These are phyloP conservation scores for Protonemura montana DNA, from an alignment of 2,888 invertebrate genomes.

Conservation along the genomic window DNA sequence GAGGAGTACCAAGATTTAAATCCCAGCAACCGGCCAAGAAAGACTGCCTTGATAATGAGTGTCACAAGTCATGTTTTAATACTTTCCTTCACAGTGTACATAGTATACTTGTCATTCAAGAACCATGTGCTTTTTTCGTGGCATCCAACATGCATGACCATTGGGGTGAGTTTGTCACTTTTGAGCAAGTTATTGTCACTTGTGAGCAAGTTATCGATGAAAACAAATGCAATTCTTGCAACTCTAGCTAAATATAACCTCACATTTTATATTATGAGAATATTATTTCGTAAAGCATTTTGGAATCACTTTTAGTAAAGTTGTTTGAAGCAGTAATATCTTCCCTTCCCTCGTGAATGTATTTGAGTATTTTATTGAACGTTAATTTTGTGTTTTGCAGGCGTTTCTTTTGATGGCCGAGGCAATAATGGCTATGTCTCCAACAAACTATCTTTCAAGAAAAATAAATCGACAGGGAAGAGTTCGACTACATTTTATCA, in stretches of 20 bases:
- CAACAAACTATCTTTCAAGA: conserved; percentile 42
- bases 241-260: neutral
- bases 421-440: conserved; percentile 48
- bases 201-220: too few relatives aligned
- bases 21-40: neutral
- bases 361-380: neutral
- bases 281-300: neutral
- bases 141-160: conserved; percentile 47
- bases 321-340: neutral
- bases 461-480: conserved; percentile 43
- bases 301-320: too few relatives aligned
- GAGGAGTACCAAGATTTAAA: neutral
- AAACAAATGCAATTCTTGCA: neutral
- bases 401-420: conserved; percentile 46
- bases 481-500: conserved; percentile 46
- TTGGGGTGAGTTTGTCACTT: conserved; percentile 49
- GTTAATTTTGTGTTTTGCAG: conserved; percentile 34
- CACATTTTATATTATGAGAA: neutral
- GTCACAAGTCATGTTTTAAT: conserved; percentile 42
- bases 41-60: conserved; percentile 42
- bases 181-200: too few relatives aligned
- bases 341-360: neutral
- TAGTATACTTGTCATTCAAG: conserved; percentile 38
- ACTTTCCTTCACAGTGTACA: conserved; percentile 39
- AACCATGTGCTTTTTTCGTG: conserved; percentile 43